Evolutionary conservation across 2,888 invertebrate genomes (phyloP).

Genomic region (Oxytorus armatus): DNA sequence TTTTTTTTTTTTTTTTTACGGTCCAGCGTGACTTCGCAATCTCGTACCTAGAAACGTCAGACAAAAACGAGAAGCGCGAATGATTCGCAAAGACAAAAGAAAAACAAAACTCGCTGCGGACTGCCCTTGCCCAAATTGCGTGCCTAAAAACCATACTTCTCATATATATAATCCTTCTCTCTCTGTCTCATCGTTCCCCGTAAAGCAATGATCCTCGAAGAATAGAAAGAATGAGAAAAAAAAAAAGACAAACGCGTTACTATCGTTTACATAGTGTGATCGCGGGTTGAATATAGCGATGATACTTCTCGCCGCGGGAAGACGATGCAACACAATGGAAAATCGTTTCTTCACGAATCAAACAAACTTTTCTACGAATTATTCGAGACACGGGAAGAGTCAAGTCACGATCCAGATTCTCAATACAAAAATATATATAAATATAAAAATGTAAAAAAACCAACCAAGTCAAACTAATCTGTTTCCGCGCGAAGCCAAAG

Average conservation of each 20-base stretch:
- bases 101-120: conserved; percentile 79
- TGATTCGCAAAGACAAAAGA: conserved; percentile 44
- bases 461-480: neutral
- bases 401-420: neutral
- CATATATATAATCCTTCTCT: conserved; percentile 66
- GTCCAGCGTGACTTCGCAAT: neutral
- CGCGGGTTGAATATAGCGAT: neutral
- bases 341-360: conserved; percentile 37
- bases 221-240: neutral
- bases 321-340: neutral
- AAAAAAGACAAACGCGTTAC: neutral
- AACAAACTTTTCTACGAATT: conserved; percentile 65
- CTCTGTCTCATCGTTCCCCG: too few species aligned
- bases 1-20: too few species aligned
- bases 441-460: neutral
- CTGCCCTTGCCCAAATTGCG: conserved; percentile 83
- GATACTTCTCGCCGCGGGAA: neutral
- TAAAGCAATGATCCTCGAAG: too few species aligned
- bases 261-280: neutral
- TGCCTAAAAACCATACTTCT: conserved; percentile 79
- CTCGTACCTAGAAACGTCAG: conserved; percentile 4
- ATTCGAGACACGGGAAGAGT: conserved; percentile 27
- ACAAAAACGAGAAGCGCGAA: conserved; percentile 45
- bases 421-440: neutral
- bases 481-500: conserved; percentile 1